phyloP scores from a whole-genome alignment of 1,140 invertebrate species.

The Phymastichus coffea region DNA sequence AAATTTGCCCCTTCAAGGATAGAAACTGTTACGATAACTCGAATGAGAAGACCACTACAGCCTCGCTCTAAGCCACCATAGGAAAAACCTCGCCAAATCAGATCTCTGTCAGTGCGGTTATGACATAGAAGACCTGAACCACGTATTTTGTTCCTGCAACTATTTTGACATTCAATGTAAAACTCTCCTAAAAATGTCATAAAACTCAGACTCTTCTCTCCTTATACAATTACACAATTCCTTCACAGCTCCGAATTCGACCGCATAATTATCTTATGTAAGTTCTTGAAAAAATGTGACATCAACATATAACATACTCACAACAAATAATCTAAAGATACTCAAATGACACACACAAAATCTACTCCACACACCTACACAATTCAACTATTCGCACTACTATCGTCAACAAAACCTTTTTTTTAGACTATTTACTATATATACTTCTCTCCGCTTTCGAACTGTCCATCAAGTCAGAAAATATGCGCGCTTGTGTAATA shows the following conservation, averaged over 20 bases:
- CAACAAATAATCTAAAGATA: too few species aligned
- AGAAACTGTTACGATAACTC: neutral
- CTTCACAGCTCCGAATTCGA: neutral
- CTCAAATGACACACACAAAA: too few species aligned
- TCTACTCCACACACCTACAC: too few species aligned
- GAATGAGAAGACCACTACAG: neutral
- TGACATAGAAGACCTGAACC: neutral
- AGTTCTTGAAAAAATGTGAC: neutral
- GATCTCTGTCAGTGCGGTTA: neutral
- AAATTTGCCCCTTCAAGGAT: neutral
- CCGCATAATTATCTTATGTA: neutral
- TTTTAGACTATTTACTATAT: too few species aligned
- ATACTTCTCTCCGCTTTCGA: too few species aligned
- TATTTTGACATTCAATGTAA: neutral
- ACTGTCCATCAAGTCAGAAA: too few species aligned
- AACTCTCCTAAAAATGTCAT: neutral
- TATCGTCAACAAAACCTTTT: too few species aligned
- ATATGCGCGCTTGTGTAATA: too few species aligned
- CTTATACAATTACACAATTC: neutral
- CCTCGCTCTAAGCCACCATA: neutral
- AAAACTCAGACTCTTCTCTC: neutral
- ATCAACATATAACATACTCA: too few species aligned
- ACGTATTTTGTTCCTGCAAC: neutral
- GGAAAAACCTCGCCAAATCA: neutral
- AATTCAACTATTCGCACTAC: too few species aligned